Evolutionary conservation across 2,797 vertebrate genomes (phyloP).

Genomic region (Bovichtus variegatus): DNA sequence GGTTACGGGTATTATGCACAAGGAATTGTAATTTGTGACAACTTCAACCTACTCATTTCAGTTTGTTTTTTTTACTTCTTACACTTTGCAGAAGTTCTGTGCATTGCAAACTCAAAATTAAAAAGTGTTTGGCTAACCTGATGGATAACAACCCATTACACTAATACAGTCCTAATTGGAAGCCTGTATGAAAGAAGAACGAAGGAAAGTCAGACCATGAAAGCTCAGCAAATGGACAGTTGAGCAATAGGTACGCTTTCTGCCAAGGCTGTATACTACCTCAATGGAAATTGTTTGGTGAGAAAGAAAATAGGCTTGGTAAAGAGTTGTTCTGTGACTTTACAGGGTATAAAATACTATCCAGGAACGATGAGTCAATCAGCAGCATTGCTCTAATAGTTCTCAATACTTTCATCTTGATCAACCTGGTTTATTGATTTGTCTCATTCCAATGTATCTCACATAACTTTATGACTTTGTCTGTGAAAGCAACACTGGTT

Average conservation of each 20-base stretch:
- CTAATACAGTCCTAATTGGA: conserved; percentile 9
- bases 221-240: background rate
- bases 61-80: conserved; percentile 3
- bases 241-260: background rate
- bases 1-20: background rate
- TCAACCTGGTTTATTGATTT: conserved; percentile 51
- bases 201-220: background rate
- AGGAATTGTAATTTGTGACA: background rate
- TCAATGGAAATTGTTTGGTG: background rate
- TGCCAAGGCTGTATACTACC: background rate
- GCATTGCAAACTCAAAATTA: background rate
- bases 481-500: background rate
- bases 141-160: conserved; percentile 13
- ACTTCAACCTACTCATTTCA: background rate
- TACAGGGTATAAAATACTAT: conserved; percentile 19
- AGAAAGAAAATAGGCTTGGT: conserved; percentile 3
- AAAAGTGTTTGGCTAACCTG: background rate
- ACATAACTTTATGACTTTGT: conserved; percentile 9
- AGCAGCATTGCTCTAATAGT: conserved; percentile 19
- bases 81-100: background rate
- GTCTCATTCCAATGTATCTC: conserved; percentile 9
- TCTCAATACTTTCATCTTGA: conserved; percentile 28
- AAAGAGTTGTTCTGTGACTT: background rate
- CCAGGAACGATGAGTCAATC: conserved; percentile 26
- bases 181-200: conserved; percentile 1